Conservation (phyloP, 2,113 vertebrate species). For the Nanorana parkeri region DNA sequence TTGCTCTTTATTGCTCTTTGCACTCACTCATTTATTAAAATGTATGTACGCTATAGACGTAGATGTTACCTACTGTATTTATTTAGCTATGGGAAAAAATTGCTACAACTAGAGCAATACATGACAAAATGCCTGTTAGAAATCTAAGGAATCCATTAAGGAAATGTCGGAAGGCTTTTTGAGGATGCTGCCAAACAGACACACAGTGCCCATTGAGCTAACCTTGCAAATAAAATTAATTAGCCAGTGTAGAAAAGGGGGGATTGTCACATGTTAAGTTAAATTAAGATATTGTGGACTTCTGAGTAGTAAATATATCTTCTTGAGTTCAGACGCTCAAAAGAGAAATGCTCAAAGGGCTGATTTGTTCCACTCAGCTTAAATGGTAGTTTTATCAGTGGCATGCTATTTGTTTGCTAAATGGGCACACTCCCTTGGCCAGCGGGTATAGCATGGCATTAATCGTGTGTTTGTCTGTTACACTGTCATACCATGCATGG, state of each 20-base stretch:
- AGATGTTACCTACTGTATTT: too few relatives aligned
- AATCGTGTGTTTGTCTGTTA: conserved; percentile 17
- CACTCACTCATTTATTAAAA: too few relatives aligned
- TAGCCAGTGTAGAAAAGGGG: not conserved
- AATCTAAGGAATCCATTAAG: too few relatives aligned
- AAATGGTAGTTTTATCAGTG: not conserved
- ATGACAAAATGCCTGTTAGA: too few relatives aligned
- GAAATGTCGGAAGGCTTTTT: not conserved
- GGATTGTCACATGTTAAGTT: conserved; percentile 24
- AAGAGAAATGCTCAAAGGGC: not conserved
- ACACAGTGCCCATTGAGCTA: not conserved
- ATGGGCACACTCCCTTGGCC: conserved; percentile 18
- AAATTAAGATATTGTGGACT: conserved; percentile 6
- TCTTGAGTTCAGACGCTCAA: conserved; percentile 14
- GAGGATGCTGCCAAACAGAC: not conserved
- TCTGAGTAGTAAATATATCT: conserved; percentile 24
- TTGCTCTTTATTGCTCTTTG: too few relatives aligned
- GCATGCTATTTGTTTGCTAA: conserved; percentile 9
- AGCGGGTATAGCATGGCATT: conserved; percentile 12
- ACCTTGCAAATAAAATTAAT: conserved; percentile 18
- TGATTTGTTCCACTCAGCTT: not conserved
- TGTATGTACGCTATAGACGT: too few relatives aligned
- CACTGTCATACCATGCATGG: not conserved
- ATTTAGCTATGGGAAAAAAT: too few relatives aligned
- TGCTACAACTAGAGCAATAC: too few relatives aligned